Percentiles rank a stretch among this genome's conserved stretches.
Conservation (phyloP, 2,888 invertebrate species). For the Sesia apiformis region DNA sequence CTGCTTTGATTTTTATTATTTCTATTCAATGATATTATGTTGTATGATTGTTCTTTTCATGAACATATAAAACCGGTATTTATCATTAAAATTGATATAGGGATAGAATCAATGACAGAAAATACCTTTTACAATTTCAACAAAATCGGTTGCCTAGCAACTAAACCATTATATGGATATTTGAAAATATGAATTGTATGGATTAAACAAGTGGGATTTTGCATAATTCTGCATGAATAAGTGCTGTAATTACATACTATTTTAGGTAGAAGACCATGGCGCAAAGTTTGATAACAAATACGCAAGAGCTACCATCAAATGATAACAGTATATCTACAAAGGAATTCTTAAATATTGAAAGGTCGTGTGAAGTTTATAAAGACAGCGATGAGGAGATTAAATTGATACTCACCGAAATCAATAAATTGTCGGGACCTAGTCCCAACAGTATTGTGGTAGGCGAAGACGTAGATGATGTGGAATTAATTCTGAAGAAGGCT, state of each 20-base stretch:
- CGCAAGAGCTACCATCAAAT: constrained; percentile 37
- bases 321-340: constrained; percentile 57
- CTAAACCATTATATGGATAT: too few species aligned
- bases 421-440: constrained; percentile 59
- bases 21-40: neutral
- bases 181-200: too few species aligned
- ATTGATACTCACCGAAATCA: constrained; percentile 81
- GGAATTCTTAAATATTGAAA: constrained; percentile 58
- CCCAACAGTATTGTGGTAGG: constrained; percentile 33
- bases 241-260: neutral
- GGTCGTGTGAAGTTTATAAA: constrained; percentile 51
- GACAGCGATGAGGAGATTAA: constrained; percentile 77
- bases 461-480: constrained; percentile 56
- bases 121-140: too few species aligned
- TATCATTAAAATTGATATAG: neutral
- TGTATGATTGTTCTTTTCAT: neutral
- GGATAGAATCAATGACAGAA: too few species aligned
- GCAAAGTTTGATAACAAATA: constrained; percentile 22
- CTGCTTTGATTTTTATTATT: too few species aligned
- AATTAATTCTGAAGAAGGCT: constrained; percentile 57
- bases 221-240: neutral
- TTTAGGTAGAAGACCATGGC: constrained; percentile 23
- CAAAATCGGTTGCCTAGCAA: too few species aligned
- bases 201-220: neutral
- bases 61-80: neutral